phyloP scores from a whole-genome alignment of 2,113 vertebrate genomes.

The Lethenteron camtschaticum region DNA sequence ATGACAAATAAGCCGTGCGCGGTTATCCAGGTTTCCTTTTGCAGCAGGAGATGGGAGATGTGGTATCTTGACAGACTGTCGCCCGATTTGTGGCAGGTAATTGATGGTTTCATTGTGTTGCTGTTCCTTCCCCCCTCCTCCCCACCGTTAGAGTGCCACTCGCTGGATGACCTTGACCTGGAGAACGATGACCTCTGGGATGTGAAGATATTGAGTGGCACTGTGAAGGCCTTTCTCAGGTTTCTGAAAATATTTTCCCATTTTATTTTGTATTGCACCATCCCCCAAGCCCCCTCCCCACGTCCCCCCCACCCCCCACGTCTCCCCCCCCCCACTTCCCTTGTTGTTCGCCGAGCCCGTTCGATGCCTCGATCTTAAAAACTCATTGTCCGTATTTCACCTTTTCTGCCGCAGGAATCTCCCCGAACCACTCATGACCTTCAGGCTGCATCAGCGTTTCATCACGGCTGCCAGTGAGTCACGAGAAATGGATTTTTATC shows the following conservation, averaged over 20 bases:
- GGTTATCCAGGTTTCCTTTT: too few relatives aligned
- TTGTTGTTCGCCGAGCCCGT: too few relatives aligned
- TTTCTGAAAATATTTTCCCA: background rate
- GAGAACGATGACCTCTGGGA: slow-evolving; percentile 3
- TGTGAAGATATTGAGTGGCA: background rate
- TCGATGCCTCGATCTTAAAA: too few relatives aligned
- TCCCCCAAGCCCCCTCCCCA: background rate
- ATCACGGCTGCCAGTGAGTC: slow-evolving; percentile 67
- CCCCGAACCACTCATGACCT: slow-evolving; percentile 90
- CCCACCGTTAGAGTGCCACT: background rate
- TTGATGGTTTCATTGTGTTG: too few relatives aligned
- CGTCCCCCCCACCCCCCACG: background rate
- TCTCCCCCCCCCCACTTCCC: too few relatives aligned
- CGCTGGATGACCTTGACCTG: slow-evolving; percentile 2
- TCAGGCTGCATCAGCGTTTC: slow-evolving; percentile 75
- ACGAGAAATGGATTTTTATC: too few relatives aligned
- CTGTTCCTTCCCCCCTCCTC: too few relatives aligned
- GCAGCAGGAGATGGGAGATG: too few relatives aligned
- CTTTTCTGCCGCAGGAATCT: slow-evolving; percentile 48
- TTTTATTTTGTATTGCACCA: background rate
- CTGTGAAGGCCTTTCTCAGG: background rate
- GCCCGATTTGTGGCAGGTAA: too few relatives aligned
- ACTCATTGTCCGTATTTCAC: slow-evolving; percentile 5
- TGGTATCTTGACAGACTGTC: too few relatives aligned
- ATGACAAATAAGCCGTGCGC: too few relatives aligned